Evolutionary conservation across 2,113 vertebrate species (phyloP).

Genomic region (Carlito syrichta): DNA sequence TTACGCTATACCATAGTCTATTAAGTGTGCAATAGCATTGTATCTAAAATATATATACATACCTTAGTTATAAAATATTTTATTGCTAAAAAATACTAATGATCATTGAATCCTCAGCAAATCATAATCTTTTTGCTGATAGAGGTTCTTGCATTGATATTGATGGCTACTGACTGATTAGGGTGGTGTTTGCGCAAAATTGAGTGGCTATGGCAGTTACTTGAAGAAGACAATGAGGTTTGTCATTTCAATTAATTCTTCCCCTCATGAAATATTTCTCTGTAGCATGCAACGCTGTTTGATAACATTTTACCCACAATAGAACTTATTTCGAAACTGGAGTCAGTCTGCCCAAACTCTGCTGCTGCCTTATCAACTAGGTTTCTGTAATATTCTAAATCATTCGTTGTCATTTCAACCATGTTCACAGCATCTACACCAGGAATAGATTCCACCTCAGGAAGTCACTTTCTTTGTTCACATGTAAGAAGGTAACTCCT

Average conservation of each 20-base stretch:
- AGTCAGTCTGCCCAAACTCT: neutral
- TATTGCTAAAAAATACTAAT: neutral
- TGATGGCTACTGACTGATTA: neutral
- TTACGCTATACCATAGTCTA: neutral
- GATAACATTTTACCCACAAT: neutral
- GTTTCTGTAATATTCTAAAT: neutral
- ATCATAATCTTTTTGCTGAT: neutral
- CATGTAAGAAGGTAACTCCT: neutral
- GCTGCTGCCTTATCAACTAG: neutral
- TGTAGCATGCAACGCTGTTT: neutral
- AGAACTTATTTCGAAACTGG: neutral
- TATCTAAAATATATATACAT: neutral
- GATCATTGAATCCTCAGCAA: neutral
- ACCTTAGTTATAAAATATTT: neutral
- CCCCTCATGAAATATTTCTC: neutral
- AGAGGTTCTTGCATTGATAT: neutral
- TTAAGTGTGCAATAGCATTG: neutral
- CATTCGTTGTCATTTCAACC: neutral
- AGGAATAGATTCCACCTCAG: neutral
- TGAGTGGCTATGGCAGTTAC: neutral
- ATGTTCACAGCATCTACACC: neutral
- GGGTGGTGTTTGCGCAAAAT: neutral
- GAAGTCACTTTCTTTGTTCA: neutral
- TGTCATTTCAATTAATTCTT: neutral
- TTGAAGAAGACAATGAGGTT: neutral